phyloP scores from a whole-genome alignment of 2,113 vertebrate genomes.

The Microcebus tavaratra region DNA sequence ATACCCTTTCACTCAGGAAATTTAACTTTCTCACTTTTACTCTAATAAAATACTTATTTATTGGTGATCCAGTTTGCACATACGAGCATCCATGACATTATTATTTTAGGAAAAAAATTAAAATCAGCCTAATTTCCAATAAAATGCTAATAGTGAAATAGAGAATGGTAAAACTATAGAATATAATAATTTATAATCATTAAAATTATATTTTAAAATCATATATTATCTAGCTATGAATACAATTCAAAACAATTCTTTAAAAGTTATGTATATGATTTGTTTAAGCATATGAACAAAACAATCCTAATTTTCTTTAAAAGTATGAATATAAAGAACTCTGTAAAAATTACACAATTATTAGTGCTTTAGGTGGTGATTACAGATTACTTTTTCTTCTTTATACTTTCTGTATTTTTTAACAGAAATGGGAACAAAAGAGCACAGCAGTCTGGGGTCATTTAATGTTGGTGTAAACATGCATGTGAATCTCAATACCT shows the following conservation, averaged over 20 bases:
- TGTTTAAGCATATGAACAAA: neutral
- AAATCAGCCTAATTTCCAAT: neutral
- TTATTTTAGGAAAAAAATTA: neutral
- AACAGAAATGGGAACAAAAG: neutral
- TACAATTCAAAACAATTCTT: neutral
- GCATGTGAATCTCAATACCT: neutral
- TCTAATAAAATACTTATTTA: neutral
- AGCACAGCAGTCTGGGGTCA: neutral
- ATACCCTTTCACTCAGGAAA: neutral
- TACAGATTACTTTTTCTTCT: neutral
- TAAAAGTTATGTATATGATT: neutral
- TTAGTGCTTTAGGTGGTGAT: neutral
- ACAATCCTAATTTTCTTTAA: neutral
- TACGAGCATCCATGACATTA: neutral
- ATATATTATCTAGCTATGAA: neutral
- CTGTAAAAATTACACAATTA: neutral
- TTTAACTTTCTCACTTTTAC: neutral
- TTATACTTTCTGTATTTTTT: slow-evolving; percentile 12
- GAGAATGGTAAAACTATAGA: neutral
- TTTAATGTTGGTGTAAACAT: neutral
- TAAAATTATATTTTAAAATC: slow-evolving; percentile 2
- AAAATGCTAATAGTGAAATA: neutral
- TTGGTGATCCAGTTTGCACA: neutral
- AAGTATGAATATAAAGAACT: neutral
- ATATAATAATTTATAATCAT: neutral